These are phyloP conservation scores for Galerucella calmariensis DNA, from an alignment of 2,888 invertebrate genomes.

Conservation along the genomic window DNA sequence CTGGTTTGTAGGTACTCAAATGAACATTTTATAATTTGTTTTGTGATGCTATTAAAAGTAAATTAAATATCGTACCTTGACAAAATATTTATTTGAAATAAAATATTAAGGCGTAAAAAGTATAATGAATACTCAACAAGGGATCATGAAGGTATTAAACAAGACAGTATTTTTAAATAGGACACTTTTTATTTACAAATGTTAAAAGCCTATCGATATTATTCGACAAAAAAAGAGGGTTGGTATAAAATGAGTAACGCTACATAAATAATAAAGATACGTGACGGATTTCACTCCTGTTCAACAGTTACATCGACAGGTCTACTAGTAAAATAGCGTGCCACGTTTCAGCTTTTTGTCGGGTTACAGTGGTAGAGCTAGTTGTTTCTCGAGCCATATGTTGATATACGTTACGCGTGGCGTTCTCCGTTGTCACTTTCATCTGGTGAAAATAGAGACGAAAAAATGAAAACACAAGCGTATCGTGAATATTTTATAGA, in stretches of 20 bases:
- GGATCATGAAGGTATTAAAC: background rate
- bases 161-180: background rate
- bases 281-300: slow-evolving; percentile 15
- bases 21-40: too few relatives aligned
- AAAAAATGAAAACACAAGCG: slow-evolving; percentile 7
- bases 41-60: background rate
- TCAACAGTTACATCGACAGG: slow-evolving; percentile 20
- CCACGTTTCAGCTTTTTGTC: slow-evolving; percentile 21
- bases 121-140: background rate
- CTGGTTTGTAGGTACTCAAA: too few relatives aligned
- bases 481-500: background rate
- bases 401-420: slow-evolving; percentile 13
- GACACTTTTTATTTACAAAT: background rate
- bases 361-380: slow-evolving; percentile 11
- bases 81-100: background rate
- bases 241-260: slow-evolving; percentile 5
- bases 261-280: slow-evolving; percentile 14
- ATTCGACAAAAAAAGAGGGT: slow-evolving; percentile 7
- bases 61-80: background rate
- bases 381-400: slow-evolving; percentile 21
- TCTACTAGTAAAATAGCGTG: slow-evolving; percentile 6
- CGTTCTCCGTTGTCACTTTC: slow-evolving; percentile 22
- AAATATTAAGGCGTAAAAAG: background rate
- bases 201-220: background rate
- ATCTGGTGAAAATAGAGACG: slow-evolving; percentile 4